Evolutionary conservation across 2,888 invertebrate species (phyloP), one percentile per base, ranked within the genome.

Genomic region (Chironomus riparius): DNA sequence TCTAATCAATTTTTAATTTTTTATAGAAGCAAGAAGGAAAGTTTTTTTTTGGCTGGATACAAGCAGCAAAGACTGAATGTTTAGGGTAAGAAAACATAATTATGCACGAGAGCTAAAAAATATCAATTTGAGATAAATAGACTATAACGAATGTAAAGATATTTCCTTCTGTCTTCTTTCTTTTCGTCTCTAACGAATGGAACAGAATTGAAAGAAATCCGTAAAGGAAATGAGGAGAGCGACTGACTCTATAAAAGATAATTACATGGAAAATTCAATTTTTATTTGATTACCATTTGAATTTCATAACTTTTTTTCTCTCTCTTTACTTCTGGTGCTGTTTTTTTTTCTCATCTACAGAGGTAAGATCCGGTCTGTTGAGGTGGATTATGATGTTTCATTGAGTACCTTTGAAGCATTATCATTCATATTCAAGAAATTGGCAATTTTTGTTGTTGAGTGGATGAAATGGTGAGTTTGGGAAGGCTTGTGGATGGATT

Each of bases 71-170:
- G 5, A 13, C 3, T 15, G 56, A 18, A 18, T 6, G 56, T 18
- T 56, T 5, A 56, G 18, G 18, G 15, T 56, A 18, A 56, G n/a
- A 18, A 22, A 70, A 70, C 24, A 22, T 50, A 70, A 70, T 70
- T 70, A 70, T 24, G 1, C 5, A 65, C 65, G 12, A 65, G 65
- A 21, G 65, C 38, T 38, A 47, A 38, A 68, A 21, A 50, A 72
- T 72, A 72, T 72, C 72, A 72, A 72, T 72, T 72, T 61, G 72
- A 72, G 62, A 72, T 72, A 72, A 72, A 72, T 72, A 72, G 72
- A 72, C 72, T 72, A 38, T 62, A 72, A 72, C 72, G 56, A 70
- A 70, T 70, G 47, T 15, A 56, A 56, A 65, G n/a, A 13, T 65
- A 13, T 65, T 21, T 62, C 62, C 21, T 22, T n/a, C n/a, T n/a